These are phyloP conservation scores for Tamandua tetradactyla DNA, from an alignment of 2,797 vertebrate genomes.

Conservation along the genomic window DNA sequence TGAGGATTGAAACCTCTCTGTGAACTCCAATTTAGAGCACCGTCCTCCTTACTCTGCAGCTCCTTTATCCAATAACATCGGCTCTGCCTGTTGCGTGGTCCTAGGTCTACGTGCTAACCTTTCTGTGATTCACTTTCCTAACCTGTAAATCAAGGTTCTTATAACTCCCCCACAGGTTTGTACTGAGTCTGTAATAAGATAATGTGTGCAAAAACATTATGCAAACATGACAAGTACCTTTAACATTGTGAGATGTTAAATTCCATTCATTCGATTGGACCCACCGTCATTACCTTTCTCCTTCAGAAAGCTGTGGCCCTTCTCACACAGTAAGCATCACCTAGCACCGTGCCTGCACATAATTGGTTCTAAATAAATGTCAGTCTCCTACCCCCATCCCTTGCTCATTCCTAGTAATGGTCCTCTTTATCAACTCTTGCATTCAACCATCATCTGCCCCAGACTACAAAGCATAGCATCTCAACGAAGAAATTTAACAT, in stretches of 20 bases:
- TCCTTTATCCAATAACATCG: neutral
- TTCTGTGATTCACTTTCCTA: neutral
- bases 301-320: neutral
- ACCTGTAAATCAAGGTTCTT: neutral
- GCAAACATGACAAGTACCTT: conserved; percentile 5
- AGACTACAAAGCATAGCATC: neutral
- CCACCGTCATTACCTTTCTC: neutral
- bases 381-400: neutral
- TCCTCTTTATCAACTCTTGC: neutral
- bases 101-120: neutral
- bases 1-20: neutral
- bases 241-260: neutral
- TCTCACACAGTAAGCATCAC: neutral
- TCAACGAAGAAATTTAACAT: conserved; percentile 7
- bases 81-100: neutral
- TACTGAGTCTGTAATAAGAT: neutral
- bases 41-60: neutral
- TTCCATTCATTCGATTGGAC: conserved; percentile 3
- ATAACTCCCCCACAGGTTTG: neutral
- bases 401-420: neutral
- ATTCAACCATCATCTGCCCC: neutral
- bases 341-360: neutral
- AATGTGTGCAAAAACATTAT: neutral
- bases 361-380: neutral
- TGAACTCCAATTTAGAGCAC: neutral